A percentile compares a stretch with the other conserved stretches of the same genome.
Conservation (phyloP, 2,113 vertebrate species). For the Platichthys stellatus region DNA sequence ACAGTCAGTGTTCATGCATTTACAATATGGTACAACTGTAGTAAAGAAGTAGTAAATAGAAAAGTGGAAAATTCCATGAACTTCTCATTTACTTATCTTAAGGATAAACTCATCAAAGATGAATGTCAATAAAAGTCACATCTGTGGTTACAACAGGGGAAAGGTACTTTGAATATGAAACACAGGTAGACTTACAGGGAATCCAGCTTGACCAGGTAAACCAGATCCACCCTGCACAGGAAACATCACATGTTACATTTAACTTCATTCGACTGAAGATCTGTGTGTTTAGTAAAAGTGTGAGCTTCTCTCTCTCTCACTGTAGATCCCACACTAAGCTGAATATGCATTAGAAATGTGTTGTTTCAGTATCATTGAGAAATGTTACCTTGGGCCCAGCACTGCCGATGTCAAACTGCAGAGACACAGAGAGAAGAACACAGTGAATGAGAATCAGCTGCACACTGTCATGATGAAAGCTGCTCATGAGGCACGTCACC, state of each 20-base stretch:
- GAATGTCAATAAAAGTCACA: not conserved
- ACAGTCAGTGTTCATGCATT: not conserved
- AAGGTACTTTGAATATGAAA: not conserved
- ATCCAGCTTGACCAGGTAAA: constrained; percentile 80
- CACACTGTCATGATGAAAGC: too few species aligned
- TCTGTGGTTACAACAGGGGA: not conserved
- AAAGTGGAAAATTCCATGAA: not conserved
- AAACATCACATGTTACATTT: not conserved
- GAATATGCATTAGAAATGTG: not conserved
- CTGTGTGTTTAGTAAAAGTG: too few species aligned
- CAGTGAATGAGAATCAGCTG: not conserved
- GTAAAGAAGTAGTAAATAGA: not conserved
- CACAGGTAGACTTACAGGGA: constrained; percentile 77
- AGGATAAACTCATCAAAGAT: not conserved
- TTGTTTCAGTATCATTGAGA: not conserved
- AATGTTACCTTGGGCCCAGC: constrained; percentile 69
- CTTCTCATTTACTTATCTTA: not conserved
- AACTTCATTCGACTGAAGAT: too few species aligned
- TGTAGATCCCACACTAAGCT: too few species aligned
- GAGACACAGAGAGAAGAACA: constrained; percentile 18
- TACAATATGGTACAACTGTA: not conserved
- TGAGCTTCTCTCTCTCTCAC: too few species aligned
- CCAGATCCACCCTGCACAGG: constrained; percentile 69
- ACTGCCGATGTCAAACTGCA: constrained; percentile 52
- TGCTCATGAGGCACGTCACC: not conserved